These are phyloP conservation scores for Cistogaster globosa DNA, from an alignment of 2,888 invertebrate genomes.

Conservation along the genomic window DNA sequence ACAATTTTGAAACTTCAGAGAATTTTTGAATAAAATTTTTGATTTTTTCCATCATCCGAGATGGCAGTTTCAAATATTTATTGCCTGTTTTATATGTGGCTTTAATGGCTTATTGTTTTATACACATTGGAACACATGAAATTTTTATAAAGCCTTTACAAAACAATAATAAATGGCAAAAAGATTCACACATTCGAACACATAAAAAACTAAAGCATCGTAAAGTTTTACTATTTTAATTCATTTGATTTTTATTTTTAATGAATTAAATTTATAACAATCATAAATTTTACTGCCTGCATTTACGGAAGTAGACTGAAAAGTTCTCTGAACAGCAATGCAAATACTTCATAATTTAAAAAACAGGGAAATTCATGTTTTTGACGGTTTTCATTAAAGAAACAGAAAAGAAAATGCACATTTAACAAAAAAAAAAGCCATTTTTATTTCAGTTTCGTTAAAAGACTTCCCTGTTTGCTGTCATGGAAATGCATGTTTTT, in stretches of 20 bases:
- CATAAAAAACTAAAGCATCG: conserved; percentile 22
- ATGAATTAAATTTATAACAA: conserved; percentile 42
- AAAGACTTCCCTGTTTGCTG: background rate
- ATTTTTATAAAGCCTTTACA: conserved; percentile 31
- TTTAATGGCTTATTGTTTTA: conserved; percentile 24
- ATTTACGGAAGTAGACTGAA: background rate
- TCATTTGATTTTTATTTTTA: conserved; percentile 38
- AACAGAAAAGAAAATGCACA: background rate
- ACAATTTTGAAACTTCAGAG: no score
- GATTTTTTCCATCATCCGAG: background rate
- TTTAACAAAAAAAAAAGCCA: no score
- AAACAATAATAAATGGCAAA: conserved; percentile 16
- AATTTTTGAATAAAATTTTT: no score
- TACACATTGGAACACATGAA: conserved; percentile 21
- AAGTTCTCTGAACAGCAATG: background rate
- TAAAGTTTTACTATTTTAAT: conserved; percentile 45
- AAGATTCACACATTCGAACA: background rate
- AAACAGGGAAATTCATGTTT: background rate
- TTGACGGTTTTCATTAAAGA: background rate
- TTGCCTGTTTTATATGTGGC: conserved; percentile 1
- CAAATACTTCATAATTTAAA: background rate
- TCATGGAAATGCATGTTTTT: background rate
- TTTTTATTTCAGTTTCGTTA: background rate
- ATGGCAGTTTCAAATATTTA: background rate
- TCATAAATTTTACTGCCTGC: background rate